These are phyloP conservation scores for Probaryconus sp. DNA, from an alignment of 1,140 invertebrate species.

Conservation along the genomic window DNA sequence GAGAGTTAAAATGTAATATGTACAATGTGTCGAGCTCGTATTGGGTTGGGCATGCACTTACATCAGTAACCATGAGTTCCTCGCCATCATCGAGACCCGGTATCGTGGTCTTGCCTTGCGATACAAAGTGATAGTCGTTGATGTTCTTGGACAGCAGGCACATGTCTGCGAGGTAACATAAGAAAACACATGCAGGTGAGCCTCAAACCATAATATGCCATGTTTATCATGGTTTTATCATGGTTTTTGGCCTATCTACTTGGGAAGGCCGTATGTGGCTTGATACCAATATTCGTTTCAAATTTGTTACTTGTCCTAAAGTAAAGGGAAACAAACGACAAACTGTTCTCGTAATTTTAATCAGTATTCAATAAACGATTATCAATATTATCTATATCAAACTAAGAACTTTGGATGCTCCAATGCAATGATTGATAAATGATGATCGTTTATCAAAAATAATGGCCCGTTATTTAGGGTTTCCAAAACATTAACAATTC, in stretches of 20 bases:
- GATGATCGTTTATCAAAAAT: slow-evolving; percentile 18
- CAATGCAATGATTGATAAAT: not conserved
- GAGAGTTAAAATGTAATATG: too few species aligned
- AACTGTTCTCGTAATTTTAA: too few species aligned
- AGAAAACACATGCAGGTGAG: slow-evolving; percentile 75
- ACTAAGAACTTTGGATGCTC: not conserved
- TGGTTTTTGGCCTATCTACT: slow-evolving; percentile 58
- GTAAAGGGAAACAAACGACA: too few species aligned
- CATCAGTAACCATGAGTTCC: slow-evolving; percentile 95
- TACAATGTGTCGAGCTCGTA: slow-evolving; percentile 40
- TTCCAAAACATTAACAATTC: slow-evolving; percentile 14
- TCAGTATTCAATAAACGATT: not conserved
- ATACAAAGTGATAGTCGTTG: slow-evolving; percentile 94
- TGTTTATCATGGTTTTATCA: slow-evolving; percentile 71
- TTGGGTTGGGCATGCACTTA: slow-evolving; percentile 82
- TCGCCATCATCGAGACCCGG: slow-evolving; percentile 97
- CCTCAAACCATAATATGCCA: slow-evolving; percentile 67
- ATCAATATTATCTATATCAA: not conserved
- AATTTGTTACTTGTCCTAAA: slow-evolving; percentile 9
- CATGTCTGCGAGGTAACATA: slow-evolving; percentile 82
- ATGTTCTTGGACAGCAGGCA: slow-evolving; percentile 91
- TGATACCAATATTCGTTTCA: slow-evolving; percentile 26
- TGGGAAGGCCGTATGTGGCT: slow-evolving; percentile 18
- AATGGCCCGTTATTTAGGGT: slow-evolving; percentile 58
- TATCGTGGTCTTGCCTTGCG: slow-evolving; percentile 97